phyloP scores from a whole-genome alignment of 1,140 invertebrate genomes.

The Drosophila ironensis region DNA sequence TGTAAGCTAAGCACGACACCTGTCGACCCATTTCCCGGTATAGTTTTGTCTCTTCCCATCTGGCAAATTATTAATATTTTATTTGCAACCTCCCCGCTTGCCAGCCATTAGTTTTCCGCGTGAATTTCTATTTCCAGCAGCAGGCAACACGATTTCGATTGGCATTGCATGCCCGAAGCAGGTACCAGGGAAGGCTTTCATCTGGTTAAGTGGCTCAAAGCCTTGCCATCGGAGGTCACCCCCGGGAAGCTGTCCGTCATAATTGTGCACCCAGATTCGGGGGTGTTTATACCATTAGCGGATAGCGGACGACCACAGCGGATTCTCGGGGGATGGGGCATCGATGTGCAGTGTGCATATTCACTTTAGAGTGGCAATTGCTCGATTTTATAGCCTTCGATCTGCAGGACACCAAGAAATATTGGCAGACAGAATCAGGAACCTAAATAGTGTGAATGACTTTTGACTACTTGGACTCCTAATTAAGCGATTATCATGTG shows the following conservation, averaged over 20 bases:
- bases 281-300: conserved; percentile 64
- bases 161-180: conserved; percentile 66
- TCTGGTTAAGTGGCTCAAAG: conserved; percentile 72
- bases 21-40: conserved; percentile 56
- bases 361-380: neutral
- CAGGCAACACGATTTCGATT: conserved; percentile 3
- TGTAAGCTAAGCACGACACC: conserved; percentile 73
- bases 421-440: too few species aligned
- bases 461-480: too few species aligned
- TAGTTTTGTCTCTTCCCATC: conserved; percentile 41
- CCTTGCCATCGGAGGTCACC: conserved; percentile 22
- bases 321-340: neutral
- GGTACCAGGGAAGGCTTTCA: too few species aligned
- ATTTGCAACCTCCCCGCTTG: conserved; percentile 38
- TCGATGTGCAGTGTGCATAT: neutral
- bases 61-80: conserved; percentile 74
- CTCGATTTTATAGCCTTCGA: too few species aligned
- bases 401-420: too few species aligned
- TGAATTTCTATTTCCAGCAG: conserved; percentile 2
- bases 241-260: conserved; percentile 56
- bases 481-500: too few species aligned
- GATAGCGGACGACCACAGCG: conserved; percentile 21
- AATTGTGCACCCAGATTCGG: conserved; percentile 65
- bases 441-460: too few species aligned
- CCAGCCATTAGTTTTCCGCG: conserved; percentile 32